phyloP scores from a whole-genome alignment of 2,113 vertebrate species.

The Tychaedon coryphoeus region DNA sequence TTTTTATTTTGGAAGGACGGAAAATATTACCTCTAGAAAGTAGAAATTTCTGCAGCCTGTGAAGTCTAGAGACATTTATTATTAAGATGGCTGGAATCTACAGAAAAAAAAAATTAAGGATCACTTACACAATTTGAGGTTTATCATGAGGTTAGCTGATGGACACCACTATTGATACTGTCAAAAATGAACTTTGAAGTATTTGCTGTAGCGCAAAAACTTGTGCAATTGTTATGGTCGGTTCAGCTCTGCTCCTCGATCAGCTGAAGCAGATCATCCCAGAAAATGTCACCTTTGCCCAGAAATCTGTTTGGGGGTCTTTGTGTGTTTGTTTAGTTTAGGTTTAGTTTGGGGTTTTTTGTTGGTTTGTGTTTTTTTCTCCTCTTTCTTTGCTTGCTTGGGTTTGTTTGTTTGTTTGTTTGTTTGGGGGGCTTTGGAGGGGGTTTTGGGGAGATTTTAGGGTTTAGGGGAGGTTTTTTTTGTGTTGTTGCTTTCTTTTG shows the following conservation, averaged over 20 bases:
- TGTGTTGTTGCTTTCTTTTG: background rate
- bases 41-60: background rate
- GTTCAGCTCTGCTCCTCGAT: background rate
- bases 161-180: background rate
- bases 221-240: background rate
- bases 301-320: background rate
- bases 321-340: background rate
- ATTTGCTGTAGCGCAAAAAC: background rate
- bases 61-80: background rate
- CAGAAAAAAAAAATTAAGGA: background rate
- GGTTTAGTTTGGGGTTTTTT: fast-evolving
- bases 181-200: background rate
- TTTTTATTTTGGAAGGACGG: background rate
- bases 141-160: background rate
- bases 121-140: background rate
- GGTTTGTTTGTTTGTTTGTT: no score
- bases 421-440: background rate
- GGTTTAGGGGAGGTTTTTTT: no score
- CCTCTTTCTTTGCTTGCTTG: background rate
- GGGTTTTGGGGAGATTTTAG: no score
- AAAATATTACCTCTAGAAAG: background rate
- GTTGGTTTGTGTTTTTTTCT: background rate
- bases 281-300: background rate
- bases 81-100: background rate
- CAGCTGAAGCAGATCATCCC: background rate